Base-by-base conservation (phyloP, 53 echinoderm and acorn worm genomes). In the Luidia sarsii region DNA sequence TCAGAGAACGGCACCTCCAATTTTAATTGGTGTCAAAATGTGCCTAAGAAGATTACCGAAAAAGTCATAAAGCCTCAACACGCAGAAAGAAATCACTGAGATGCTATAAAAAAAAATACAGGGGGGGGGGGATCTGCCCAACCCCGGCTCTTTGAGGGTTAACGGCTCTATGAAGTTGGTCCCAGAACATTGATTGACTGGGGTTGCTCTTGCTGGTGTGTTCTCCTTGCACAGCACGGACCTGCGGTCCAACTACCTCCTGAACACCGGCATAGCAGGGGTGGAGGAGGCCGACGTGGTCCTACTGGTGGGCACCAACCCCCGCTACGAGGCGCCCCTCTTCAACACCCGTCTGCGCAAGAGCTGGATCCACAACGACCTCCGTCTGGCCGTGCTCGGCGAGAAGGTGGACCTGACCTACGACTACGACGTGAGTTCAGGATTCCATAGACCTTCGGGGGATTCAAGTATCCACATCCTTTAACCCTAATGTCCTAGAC, bases 181-280 rank as follows among this genome's bases (percentile, higher is more conserved):
- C 20, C 20, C 16, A 21, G 51, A 51, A 8, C 18, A 8, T 21
- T 15, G 18, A 5, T 8, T 8, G 3, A 23, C 21, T 25, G 2
- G 7, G 7, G 2, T 53, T 3, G 21, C 7, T 53, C 21, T 53
- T 53, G 55, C 55, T 56, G 24, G 1, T 56, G 3, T 56, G 7
- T 9, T 62, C 5, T 62, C 19, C 37, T 20, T 27, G 3, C 38
- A 25, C 18, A 97, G 99, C 27, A 99, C 99, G 28, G 99, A 99
- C 60, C 68, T 99, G 4, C 82, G 99, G 2, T 99, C 99, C 45
- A 99, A 94, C 85, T 99, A 99, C 67, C 91, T 99, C 7, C 72
- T 99, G 75, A 99, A 99, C 94, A 94, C 99, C 6, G 87, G 99
- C 48, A 99, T 99, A 21, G 91, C 99, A 10, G 94, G 94, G 1